A percentile compares a stretch with the other conserved stretches of the same genome.
Evolutionary conservation across 2,888 invertebrate genomes (phyloP).

Genomic region (Timandra comae): DNA sequence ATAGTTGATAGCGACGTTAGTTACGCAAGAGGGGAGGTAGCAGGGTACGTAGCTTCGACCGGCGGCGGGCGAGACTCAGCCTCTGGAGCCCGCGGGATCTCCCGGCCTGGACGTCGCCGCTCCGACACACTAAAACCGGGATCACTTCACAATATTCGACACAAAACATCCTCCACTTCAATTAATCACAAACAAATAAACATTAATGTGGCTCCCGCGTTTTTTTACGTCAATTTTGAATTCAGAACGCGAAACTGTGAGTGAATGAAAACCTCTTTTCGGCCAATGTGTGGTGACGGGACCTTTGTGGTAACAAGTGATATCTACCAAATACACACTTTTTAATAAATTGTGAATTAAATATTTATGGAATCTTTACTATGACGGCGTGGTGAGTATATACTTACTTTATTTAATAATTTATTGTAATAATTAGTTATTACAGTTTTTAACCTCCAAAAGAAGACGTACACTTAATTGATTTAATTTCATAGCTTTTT

Average conservation of each 20-base stretch:
- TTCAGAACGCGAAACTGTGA: constrained; percentile 39
- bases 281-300: constrained; percentile 33
- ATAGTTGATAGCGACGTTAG: constrained; percentile 51
- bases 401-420: no score
- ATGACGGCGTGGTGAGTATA: neutral
- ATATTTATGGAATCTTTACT: neutral
- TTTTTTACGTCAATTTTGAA: constrained; percentile 36
- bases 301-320: constrained; percentile 31
- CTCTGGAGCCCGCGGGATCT: constrained; percentile 57
- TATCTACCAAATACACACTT: neutral
- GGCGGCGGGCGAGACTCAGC: constrained; percentile 55
- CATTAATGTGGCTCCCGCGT: constrained; percentile 24
- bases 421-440: no score
- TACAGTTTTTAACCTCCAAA: no score
- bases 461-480: no score
- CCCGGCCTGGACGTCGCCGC: constrained; percentile 43
- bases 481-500: no score
- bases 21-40: constrained; percentile 71
- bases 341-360: neutral
- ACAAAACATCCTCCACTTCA: constrained; percentile 26
- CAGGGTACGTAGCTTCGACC: constrained; percentile 63
- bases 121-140: constrained; percentile 33
- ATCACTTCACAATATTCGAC: constrained; percentile 27
- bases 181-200: constrained; percentile 2
- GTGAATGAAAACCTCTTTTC: constrained; percentile 33